These are phyloP conservation scores for Lytechinus variegatus DNA, from an alignment of 35 echinoderm and acorn worm genomes.

Conservation along the genomic window DNA sequence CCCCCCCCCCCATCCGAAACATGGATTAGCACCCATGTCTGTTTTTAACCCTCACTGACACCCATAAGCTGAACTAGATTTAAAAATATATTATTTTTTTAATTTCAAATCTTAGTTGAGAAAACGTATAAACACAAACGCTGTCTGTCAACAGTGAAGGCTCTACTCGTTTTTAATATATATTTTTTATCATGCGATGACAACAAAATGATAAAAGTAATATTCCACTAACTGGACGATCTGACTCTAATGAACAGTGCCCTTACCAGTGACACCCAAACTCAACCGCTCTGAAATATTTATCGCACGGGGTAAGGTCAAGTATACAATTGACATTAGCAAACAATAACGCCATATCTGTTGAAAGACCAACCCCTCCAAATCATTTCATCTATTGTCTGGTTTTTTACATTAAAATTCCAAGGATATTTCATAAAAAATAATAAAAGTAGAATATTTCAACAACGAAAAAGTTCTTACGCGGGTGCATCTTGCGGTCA, in stretches of 20 bases:
- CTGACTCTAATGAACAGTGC: not conserved
- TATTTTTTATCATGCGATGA: not conserved
- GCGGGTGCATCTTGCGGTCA: not conserved
- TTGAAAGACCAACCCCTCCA: not conserved
- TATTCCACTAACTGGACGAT: not conserved
- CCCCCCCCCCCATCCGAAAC: no score
- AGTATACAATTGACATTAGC: not conserved
- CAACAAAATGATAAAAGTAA: not conserved
- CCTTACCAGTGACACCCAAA: not conserved
- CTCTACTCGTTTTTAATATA: not conserved
- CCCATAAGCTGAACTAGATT: no score
- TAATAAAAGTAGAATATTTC: no score
- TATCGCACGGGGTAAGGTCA: not conserved
- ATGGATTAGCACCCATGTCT: no score
- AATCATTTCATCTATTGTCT: not conserved
- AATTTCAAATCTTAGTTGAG: no score
- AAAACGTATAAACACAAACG: not conserved
- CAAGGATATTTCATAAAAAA: not conserved
- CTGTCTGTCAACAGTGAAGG: not conserved
- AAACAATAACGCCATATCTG: not conserved
- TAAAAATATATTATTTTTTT: no score
- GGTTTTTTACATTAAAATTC: not conserved
- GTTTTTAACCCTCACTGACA: no score
- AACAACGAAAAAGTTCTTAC: not conserved
- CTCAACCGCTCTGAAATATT: not conserved